phyloP scores from a whole-genome alignment of 2,797 vertebrate species.

The Hippopotamyrus pictus region DNA sequence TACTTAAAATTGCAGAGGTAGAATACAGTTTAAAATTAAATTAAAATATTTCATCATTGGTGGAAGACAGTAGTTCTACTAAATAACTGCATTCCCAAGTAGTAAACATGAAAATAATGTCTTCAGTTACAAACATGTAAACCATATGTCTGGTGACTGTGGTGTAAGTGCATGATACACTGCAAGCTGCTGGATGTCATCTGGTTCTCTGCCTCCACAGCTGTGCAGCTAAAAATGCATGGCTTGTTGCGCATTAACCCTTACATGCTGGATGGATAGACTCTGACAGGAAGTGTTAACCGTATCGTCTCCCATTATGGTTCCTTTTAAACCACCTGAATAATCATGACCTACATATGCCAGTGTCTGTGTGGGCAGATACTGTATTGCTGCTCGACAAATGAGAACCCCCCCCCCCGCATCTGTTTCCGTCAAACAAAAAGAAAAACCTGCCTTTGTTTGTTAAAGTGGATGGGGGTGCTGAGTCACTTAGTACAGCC shows the following conservation, averaged over 20 bases:
- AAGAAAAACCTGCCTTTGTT: neutral
- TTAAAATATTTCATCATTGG: neutral
- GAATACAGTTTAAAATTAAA: neutral
- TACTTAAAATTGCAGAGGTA: neutral
- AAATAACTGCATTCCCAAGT: neutral
- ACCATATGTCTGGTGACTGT: neutral
- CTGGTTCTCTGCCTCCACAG: neutral
- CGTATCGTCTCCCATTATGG: neutral
- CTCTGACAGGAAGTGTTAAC: neutral
- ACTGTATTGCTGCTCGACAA: neutral
- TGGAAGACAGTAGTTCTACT: neutral
- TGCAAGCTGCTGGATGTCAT: neutral
- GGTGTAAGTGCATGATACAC: neutral
- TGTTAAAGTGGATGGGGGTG: neutral
- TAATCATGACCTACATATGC: neutral
- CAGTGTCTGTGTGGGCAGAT: neutral
- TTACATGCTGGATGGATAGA: neutral
- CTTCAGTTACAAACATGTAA: neutral
- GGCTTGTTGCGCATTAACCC: neutral
- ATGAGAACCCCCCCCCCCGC: neutral
- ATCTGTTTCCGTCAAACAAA: neutral
- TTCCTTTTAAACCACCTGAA: neutral
- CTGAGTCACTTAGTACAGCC: neutral
- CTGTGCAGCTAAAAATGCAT: neutral
- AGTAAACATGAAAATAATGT: neutral